phyloP scores from a whole-genome alignment of 2,888 invertebrate species.

The Oscheius sp. region DNA sequence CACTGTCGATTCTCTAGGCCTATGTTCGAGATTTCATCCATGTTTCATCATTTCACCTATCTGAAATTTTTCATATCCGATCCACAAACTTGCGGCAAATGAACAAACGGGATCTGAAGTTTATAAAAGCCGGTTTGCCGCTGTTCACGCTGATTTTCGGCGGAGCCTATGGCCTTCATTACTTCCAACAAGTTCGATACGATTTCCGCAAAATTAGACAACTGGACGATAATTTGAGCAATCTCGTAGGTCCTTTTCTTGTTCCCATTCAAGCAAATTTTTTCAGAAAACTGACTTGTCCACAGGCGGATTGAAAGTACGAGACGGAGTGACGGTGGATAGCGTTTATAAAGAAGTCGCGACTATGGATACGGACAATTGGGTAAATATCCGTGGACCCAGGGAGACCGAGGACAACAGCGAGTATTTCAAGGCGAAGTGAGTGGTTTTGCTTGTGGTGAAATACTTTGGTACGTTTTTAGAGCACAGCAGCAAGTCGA shows the following conservation, averaged over 20 bases:
- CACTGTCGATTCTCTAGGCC: too few species aligned
- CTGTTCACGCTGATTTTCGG: constrained; percentile 68
- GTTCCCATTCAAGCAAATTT: not conserved
- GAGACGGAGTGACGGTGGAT: constrained; percentile 64
- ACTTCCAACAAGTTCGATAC: constrained; percentile 69
- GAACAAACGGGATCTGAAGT: constrained; percentile 50
- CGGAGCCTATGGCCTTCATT: constrained; percentile 67
- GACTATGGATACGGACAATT: constrained; percentile 66
- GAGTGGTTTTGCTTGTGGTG: not conserved
- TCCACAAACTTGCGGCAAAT: constrained; percentile 25
- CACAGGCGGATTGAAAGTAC: constrained; percentile 58
- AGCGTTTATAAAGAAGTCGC: constrained; percentile 65
- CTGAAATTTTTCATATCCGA: not conserved
- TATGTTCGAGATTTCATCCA: not conserved
- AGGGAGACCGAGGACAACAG: constrained; percentile 66
- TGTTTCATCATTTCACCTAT: not conserved
- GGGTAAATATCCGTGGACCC: constrained; percentile 72
- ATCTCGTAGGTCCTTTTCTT: constrained; percentile 35
- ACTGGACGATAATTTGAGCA: constrained; percentile 59
- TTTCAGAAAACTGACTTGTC: constrained; percentile 55
- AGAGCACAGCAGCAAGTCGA: constrained; percentile 28
- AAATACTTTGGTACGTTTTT: not conserved
- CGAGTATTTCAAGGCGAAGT: constrained; percentile 60
- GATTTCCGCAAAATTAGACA: constrained; percentile 63
- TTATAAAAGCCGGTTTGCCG: constrained; percentile 63